A percentile compares a stretch with the other conserved stretches of the same genome.
phyloP scores from a whole-genome alignment of 2,797 vertebrate genomes.

The Tinamus major region DNA sequence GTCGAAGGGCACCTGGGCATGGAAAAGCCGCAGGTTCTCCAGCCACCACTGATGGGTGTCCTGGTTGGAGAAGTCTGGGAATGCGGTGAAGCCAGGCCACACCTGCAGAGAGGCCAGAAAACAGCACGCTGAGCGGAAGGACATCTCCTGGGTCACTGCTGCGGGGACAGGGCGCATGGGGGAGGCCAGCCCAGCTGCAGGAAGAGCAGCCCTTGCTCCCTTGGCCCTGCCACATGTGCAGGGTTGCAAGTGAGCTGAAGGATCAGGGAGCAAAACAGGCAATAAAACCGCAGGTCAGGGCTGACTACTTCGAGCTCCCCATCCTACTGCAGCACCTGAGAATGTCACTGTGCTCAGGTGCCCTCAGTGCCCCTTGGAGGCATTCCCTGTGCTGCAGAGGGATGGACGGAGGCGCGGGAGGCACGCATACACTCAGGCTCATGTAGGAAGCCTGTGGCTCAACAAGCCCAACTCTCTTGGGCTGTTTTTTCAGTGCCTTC shows the following conservation, averaged over 20 bases:
- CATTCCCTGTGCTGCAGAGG: too few relatives aligned
- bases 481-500: not conserved
- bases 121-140: fast-evolving
- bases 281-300: not conserved
- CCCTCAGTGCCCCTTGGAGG: not conserved
- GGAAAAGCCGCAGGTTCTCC: slow-evolving; percentile 85
- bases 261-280: not conserved
- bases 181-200: not conserved
- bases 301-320: fast-evolving
- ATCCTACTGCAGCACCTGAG: fast-evolving
- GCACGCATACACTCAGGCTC: not conserved
- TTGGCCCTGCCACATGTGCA: too few relatives aligned
- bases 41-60: slow-evolving; percentile 89
- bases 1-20: slow-evolving; percentile 84
- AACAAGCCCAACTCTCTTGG: not conserved
- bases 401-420: not conserved
- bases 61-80: slow-evolving; percentile 87
- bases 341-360: not conserved
- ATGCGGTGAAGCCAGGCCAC: slow-evolving; percentile 90
- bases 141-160: fast-evolving
- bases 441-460: not conserved
- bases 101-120: slow-evolving; percentile 76
- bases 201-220: not conserved
- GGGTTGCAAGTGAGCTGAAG: not conserved
- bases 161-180: fast-evolving